Conservation (phyloP, 2,797 vertebrate species). For the Manis javanica region DNA sequence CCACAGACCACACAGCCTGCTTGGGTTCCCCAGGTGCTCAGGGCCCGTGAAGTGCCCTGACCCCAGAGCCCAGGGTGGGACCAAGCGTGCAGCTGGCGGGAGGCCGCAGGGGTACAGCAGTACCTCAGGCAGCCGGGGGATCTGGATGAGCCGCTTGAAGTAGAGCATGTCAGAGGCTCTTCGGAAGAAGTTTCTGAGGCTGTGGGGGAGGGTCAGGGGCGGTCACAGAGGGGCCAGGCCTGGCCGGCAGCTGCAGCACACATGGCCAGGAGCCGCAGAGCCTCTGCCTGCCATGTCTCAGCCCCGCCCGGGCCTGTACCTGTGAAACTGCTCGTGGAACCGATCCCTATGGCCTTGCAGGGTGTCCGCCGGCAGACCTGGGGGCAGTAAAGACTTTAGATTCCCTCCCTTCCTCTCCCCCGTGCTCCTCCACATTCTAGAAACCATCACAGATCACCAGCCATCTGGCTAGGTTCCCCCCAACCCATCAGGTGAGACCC, state of each 20-base stretch:
- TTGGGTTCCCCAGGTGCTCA: accelerated
- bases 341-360: constrained; percentile 97
- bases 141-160: constrained; percentile 99
- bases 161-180: constrained; percentile 96
- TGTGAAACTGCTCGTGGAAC: constrained; percentile 98
- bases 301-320: constrained; percentile 81
- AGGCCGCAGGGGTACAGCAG: not conserved
- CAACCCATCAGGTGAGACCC: not conserved
- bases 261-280: not conserved
- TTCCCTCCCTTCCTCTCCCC: not conserved
- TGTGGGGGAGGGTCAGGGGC: constrained; percentile 66
- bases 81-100: not conserved
- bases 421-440: not conserved
- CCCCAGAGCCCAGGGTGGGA: not conserved
- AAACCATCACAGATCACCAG: accelerated
- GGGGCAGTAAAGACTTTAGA: accelerated
- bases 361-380: constrained; percentile 96
- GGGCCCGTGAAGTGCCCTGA: accelerated
- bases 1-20: not conserved
- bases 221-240: not conserved
- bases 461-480: no score
- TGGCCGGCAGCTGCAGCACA: not conserved
- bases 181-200: constrained; percentile 97
- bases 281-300: accelerated
- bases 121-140: constrained; percentile 97